A percentile compares a stretch with the other conserved stretches of the same genome.
Conservation (phyloP, 92 coral and sea anemone species). For the Galaxea fascicularis region DNA sequence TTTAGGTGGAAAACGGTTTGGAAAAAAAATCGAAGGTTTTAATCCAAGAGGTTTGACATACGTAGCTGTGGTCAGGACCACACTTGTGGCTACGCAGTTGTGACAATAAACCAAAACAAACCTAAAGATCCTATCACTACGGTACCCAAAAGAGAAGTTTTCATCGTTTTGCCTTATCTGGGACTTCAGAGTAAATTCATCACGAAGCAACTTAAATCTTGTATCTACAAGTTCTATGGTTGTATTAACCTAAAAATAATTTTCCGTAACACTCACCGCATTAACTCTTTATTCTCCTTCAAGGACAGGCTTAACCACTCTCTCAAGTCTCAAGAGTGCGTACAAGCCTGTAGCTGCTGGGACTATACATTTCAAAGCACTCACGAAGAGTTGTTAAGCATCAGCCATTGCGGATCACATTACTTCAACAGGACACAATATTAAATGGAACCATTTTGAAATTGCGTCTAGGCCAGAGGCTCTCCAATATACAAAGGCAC, state of each 20-base stretch:
- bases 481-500: neutral
- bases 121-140: neutral
- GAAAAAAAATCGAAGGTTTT: too few species aligned
- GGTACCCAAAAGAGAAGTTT: neutral
- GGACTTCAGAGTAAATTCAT: neutral
- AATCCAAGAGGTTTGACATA: too few species aligned
- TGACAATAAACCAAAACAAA: neutral
- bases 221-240: neutral
- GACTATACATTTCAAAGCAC: neutral
- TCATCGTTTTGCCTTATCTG: neutral
- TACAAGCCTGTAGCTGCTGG: too few species aligned
- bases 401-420: neutral
- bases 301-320: too few species aligned
- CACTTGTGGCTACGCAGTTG: too few species aligned
- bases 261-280: neutral
- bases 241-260: too few species aligned
- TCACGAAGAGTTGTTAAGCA: neutral
- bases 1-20: too few species aligned
- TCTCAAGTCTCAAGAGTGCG: too few species aligned
- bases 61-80: too few species aligned
- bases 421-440: slow-evolving; percentile 1
- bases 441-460: neutral
- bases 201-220: neutral
- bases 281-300: too few species aligned
- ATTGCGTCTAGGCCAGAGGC: slow-evolving; percentile 4